Base-by-base conservation (phyloP, 2,888 invertebrate genomes). In the Megamerina dolium region DNA sequence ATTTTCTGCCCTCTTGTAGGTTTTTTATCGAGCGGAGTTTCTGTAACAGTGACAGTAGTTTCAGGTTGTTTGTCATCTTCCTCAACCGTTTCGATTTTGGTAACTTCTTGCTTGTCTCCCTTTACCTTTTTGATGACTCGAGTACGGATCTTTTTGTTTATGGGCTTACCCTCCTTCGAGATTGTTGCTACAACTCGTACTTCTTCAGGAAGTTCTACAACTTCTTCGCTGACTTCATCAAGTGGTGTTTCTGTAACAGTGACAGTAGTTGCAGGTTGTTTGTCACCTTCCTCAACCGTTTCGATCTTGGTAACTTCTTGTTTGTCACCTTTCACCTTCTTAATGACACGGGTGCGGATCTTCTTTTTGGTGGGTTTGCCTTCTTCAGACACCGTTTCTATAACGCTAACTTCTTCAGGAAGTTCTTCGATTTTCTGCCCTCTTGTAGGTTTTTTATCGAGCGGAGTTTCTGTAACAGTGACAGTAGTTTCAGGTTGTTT, bases 11-110 rank as follows among this genome's bases (percentile, higher is more conserved):
- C 31, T 32, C 41, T 30, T 41, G 37, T 36, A 2, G 49, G 49
- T 23, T 48, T 39, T 21, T 54, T 50, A 10, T 53, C 51, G 17
- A 52, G 6, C 9, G 50, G 49, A 27, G 39, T 37, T 41, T 47
- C 62, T 45, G 55, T 59, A 27, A 59, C 56, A 5, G 53, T 55
- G 0, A 69, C 55, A 0, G 62, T 63, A 2, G 62, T 67, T 48
- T 64, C 55, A 1, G 73, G 72, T 49, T 62, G 51, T 47, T 66
- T 60, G 12, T 55, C 61, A 21, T 66, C 64, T 47, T 65, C 63
- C 42, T 66, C 57, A 9, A 62, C 54, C 1, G 63, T 68, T 60
- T 60, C 51, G 18, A 66, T 64, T 53, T 66, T 61, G 9, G 64
- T 64, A 2, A 59, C 54, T 58, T 64, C 61, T 39, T 51, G 49